Conservation (phyloP, 2,797 vertebrate species). For the Acridotheres tristis region DNA sequence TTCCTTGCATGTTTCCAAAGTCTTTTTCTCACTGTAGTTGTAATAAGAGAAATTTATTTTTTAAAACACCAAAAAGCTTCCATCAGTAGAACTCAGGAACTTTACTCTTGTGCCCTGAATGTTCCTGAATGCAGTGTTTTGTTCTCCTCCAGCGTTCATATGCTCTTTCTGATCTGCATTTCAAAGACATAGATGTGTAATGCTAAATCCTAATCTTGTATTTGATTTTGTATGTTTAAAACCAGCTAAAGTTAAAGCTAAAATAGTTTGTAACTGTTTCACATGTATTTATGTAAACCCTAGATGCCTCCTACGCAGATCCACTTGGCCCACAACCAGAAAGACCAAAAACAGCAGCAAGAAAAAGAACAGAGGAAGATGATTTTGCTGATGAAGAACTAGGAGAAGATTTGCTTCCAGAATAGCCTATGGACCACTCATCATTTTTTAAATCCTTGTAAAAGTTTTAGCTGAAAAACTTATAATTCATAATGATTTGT, state of each 20-base stretch:
- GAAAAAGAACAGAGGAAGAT: conserved; percentile 86
- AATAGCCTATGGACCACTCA: conserved; percentile 69
- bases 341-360: conserved; percentile 92
- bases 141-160: background rate
- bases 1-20: background rate
- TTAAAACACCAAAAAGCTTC: background rate
- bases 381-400: conserved; percentile 95
- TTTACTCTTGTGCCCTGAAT: background rate
- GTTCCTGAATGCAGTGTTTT: background rate
- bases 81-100: background rate
- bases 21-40: background rate
- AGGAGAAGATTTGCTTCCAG: conserved; percentile 93
- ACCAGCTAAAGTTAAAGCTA: background rate
- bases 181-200: background rate
- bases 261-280: background rate
- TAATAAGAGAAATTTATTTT: background rate
- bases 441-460: background rate
- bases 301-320: conserved; percentile 92
- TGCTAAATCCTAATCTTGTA: background rate
- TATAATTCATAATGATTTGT: background rate
- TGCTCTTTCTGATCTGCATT: background rate
- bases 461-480: background rate
- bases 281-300: conserved; percentile 37
- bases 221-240: background rate
- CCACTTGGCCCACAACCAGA: conserved; percentile 93